These are phyloP conservation scores for Craniophora ligustri DNA, from an alignment of 2,888 invertebrate genomes.

Conservation along the genomic window DNA sequence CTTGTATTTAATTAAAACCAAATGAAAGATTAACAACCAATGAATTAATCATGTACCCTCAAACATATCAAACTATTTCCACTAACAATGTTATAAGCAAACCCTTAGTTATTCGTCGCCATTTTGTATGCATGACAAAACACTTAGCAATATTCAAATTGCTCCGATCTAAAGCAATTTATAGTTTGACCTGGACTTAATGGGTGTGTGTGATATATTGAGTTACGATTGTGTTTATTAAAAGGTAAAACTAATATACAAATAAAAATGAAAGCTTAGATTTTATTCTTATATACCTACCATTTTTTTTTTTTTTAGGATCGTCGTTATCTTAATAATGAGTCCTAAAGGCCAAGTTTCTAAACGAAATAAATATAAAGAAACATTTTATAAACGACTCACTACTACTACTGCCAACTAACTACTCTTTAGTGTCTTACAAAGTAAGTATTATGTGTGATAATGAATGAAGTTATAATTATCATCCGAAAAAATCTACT, in stretches of 20 bases:
- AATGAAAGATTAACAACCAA: constrained; percentile 10
- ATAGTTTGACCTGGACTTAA: constrained; percentile 37
- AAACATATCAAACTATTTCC: constrained; percentile 23
- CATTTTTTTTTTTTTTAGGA: too few species aligned
- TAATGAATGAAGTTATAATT: too few species aligned
- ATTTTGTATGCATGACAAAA: constrained; percentile 51
- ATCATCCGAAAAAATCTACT: too few species aligned
- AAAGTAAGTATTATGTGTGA: too few species aligned
- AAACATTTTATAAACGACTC: too few species aligned
- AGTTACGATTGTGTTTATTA: constrained; percentile 19
- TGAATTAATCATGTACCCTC: constrained; percentile 26
- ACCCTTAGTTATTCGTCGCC: constrained; percentile 28
- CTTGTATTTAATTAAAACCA: background rate
- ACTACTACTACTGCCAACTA: too few species aligned
- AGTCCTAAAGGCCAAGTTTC: too few species aligned
- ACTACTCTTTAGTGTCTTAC: too few species aligned
- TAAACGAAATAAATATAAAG: too few species aligned
- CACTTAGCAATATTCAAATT: constrained; percentile 51
- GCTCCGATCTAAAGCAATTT: constrained; percentile 39
- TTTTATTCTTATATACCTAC: too few species aligned
- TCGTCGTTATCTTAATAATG: too few species aligned
- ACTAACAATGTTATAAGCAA: constrained; percentile 20
- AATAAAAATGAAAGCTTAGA: too few species aligned
- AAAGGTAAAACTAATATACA: background rate
- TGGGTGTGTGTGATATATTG: constrained; percentile 24